Conservation (phyloP, 2,113 vertebrate species). For the Gymnarchus niloticus region DNA sequence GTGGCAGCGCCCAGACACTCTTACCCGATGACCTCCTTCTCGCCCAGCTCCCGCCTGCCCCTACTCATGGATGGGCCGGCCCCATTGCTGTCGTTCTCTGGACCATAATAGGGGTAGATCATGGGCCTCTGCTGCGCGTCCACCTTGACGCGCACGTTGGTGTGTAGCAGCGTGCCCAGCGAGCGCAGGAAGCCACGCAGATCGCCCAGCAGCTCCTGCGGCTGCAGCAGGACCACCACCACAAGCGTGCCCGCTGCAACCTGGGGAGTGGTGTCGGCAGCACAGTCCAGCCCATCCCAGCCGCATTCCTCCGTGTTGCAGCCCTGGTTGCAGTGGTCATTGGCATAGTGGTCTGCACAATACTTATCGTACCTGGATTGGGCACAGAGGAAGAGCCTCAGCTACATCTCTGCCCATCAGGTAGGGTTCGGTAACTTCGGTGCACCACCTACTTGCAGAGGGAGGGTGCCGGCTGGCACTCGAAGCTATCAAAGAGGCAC, state of each 20-base stretch:
- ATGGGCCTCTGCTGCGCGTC: conserved; percentile 69
- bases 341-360: conserved; percentile 80
- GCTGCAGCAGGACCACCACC: conserved; percentile 83
- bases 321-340: conserved; percentile 78
- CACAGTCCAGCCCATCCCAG: conserved; percentile 91
- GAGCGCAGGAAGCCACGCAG: conserved; percentile 76
- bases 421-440: too few species aligned
- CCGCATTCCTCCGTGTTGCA: conserved; percentile 84
- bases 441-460: conserved; percentile 76
- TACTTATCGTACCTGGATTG: conserved; percentile 76
- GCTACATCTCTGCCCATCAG: too few species aligned
- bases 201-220: conserved; percentile 72
- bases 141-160: conserved; percentile 74
- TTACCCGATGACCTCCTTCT: conserved; percentile 78
- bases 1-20: conserved; percentile 12
- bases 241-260: conserved; percentile 73
- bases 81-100: conserved; percentile 35
- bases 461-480: conserved; percentile 65
- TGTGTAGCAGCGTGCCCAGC: conserved; percentile 78
- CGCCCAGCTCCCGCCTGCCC: conserved; percentile 62
- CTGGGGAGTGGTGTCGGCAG: conserved; percentile 60
- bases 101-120: conserved; percentile 75
- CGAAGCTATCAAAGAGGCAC: conserved; percentile 90
- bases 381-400: too few species aligned
- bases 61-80: conserved; percentile 25